Base-by-base conservation (phyloP, 2,113 vertebrate species). In the Pungitius pungitius region DNA sequence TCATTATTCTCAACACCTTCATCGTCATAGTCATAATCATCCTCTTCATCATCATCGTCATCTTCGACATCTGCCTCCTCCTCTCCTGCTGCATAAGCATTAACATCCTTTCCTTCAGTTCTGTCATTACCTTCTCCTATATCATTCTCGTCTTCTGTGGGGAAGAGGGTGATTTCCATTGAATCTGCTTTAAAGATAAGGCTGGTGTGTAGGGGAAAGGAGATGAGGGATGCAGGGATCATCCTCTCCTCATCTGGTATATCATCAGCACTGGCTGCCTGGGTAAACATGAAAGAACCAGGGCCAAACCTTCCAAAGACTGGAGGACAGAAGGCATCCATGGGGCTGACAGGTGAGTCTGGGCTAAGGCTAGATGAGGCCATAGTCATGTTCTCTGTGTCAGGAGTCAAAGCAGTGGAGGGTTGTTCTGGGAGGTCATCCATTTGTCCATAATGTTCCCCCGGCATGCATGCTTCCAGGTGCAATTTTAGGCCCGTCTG, bases 151-250 rank as follows among this genome's bases (percentile, higher is more conserved):
- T 94, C 94, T 1, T 94, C 93, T 58, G 93, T 93, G 0, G 92
- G 86, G 33, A 94, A 93, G 1, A 96, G 92, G 0, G 94, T 92
- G 85, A 99, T 96, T 89, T 98, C 97, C 93, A 98, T 94, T 0
- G 95, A 95, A 69, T 98, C 97, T 0, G 96, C 96, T 80, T 96
- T 95, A 69, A 98, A 97, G 51, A 99, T 95, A 5, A 98, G 93
- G 75, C 96, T 98, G 22, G 96, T 96, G 8, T 91, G 93, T 77
- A 96, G 96, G 2, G 97, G 95, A 68, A 97, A 96, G 4, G 96
- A 95, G 64, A 99, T 93, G 65, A 97, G 90, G 0, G 96, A 92
- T 0, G 96, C 97, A 0, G 97, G 96, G 82, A 99, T 96, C 96
- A 99, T 95, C 0, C 85, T 88, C 43, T 97, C 96, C 0, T 92